These are phyloP conservation scores for Mimachlamys varia DNA, from an alignment of 2,888 invertebrate species.

Conservation along the genomic window DNA sequence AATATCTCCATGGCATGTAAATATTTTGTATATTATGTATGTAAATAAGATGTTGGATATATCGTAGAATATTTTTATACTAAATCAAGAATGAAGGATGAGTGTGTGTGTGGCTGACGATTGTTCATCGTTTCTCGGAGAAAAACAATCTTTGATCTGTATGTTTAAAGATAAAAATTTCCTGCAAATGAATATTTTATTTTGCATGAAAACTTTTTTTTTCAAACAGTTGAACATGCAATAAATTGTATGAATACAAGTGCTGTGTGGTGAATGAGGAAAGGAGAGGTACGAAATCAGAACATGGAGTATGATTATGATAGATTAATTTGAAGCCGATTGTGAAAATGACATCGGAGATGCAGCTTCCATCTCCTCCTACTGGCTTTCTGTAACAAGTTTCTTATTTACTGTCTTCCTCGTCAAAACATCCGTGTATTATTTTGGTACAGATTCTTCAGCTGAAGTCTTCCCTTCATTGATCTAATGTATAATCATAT, in stretches of 20 bases:
- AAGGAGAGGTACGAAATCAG: not conserved
- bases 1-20: not conserved
- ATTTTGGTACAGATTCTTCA: not conserved
- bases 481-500: not conserved
- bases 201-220: not conserved
- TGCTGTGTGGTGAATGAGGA: not conserved
- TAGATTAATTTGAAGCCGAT: not conserved
- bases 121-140: not conserved
- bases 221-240: not conserved
- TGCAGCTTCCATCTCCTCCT: not conserved
- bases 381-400: conserved; percentile 13
- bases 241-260: not conserved
- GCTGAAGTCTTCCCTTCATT: not conserved
- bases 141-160: not conserved
- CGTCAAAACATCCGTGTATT: not conserved
- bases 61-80: not conserved
- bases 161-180: not conserved
- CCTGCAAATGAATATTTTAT: not conserved
- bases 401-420: not conserved
- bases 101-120: not conserved
- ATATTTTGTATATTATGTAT: conserved; percentile 31
- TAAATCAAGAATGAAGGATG: not conserved
- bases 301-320: not conserved
- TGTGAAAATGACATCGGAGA: not conserved
- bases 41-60: not conserved